These are phyloP conservation scores for Centropus bengalensis DNA, from an alignment of 2,113 vertebrate genomes.

Conservation along the genomic window DNA sequence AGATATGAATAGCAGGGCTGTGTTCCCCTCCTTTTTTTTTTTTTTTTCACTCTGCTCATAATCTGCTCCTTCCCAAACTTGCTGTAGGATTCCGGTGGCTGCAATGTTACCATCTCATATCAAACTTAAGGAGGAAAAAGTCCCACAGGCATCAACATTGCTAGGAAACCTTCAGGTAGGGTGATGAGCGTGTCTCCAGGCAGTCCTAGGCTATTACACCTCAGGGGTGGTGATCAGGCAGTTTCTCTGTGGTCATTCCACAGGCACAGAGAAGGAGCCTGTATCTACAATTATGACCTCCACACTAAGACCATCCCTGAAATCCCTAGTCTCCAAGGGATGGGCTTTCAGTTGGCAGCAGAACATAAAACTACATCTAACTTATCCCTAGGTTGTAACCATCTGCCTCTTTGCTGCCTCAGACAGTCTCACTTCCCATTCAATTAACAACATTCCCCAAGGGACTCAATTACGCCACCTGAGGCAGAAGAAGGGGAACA, in stretches of 20 bases:
- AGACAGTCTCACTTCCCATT: conserved; percentile 14
- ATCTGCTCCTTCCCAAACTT: neutral
- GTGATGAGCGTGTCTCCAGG: neutral
- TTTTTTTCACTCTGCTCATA: neutral
- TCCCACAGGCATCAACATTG: neutral
- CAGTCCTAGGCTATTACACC: neutral
- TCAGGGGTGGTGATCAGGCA: neutral
- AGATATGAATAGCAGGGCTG: neutral
- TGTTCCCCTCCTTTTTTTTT: neutral
- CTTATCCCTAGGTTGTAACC: neutral
- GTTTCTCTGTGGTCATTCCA: neutral
- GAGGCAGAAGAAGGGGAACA: neutral
- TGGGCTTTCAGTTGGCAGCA: conserved; percentile 1
- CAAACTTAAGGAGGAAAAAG: neutral
- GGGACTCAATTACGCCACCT: conserved; percentile 4
- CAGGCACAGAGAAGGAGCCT: neutral
- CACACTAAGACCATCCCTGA: neutral
- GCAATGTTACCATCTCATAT: neutral
- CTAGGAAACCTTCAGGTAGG: neutral
- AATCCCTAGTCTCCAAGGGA: neutral
- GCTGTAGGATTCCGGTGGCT: neutral
- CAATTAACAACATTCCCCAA: neutral
- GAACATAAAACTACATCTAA: neutral
- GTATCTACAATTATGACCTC: neutral
- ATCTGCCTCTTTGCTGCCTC: conserved; percentile 28